These are phyloP conservation scores for Crotalus horridus DNA, from an alignment of 2,113 vertebrate genomes.

Conservation along the genomic window DNA sequence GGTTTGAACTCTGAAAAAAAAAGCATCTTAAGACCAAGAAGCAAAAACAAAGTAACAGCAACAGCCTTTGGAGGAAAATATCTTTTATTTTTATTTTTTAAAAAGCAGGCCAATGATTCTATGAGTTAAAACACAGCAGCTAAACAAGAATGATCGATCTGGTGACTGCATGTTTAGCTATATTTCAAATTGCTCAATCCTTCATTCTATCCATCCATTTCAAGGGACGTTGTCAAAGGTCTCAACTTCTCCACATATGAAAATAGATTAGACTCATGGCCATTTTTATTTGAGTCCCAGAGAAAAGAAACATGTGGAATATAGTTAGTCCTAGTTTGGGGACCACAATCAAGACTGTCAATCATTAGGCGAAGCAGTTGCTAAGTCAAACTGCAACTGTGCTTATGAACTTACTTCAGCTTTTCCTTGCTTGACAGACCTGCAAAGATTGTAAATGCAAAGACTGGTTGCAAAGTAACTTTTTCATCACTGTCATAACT, in stretches of 20 bases:
- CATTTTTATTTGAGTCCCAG: background rate
- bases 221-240: background rate
- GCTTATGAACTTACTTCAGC: background rate
- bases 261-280: background rate
- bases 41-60: conserved; percentile 7
- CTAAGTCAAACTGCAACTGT: background rate
- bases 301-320: background rate
- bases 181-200: background rate
- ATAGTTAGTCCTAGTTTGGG: background rate
- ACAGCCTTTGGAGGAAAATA: background rate
- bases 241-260: background rate
- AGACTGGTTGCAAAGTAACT: background rate
- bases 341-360: background rate
- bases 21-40: background rate
- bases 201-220: background rate
- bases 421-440: background rate
- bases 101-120: background rate
- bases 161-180: background rate
- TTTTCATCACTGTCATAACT: background rate
- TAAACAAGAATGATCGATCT: background rate
- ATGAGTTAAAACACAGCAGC: background rate
- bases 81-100: background rate
- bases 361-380: background rate
- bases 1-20: conserved; percentile 33
- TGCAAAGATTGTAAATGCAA: background rate